Conservation (phyloP, 1,140 invertebrate genomes). For the Bombus difficillimus region DNA sequence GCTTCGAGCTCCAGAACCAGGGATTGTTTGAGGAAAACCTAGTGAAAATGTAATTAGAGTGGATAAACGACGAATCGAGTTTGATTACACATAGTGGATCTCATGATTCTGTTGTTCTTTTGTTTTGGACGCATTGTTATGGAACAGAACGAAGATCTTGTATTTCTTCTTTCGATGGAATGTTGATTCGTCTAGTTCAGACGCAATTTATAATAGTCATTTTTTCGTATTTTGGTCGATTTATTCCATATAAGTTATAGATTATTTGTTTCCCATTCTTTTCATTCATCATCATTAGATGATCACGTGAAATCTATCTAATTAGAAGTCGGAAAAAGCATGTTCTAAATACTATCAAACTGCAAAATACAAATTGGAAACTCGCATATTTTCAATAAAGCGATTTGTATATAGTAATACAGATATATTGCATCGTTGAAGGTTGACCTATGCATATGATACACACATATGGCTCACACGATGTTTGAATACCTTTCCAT, state of each 20-base stretch:
- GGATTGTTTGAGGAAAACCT: not conserved
- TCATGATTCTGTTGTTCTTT: not conserved
- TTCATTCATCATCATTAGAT: not conserved
- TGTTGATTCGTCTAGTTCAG: too few species aligned
- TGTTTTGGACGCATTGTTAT: not conserved
- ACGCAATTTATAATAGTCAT: too few species aligned
- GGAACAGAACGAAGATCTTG: not conserved
- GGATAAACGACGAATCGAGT: not conserved
- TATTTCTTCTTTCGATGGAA: too few species aligned
- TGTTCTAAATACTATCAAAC: too few species aligned
- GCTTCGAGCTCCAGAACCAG: not conserved
- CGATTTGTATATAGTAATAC: too few species aligned
- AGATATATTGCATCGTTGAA: too few species aligned
- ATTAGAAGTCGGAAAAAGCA: too few species aligned
- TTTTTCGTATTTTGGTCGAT: too few species aligned
- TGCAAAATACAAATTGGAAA: not conserved
- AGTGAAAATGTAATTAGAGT: constrained; percentile 12
- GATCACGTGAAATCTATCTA: not conserved
- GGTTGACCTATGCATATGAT: too few species aligned
- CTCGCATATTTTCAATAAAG: not conserved
- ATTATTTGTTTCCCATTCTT: not conserved
- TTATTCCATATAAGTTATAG: not conserved
- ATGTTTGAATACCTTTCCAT: too few species aligned
- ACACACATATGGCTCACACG: too few species aligned
- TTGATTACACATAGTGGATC: not conserved